A percentile compares a stretch with the other conserved stretches of the same genome.
Conservation (phyloP, 2,113 vertebrate genomes). For the Craseonycteris thonglongyai region DNA sequence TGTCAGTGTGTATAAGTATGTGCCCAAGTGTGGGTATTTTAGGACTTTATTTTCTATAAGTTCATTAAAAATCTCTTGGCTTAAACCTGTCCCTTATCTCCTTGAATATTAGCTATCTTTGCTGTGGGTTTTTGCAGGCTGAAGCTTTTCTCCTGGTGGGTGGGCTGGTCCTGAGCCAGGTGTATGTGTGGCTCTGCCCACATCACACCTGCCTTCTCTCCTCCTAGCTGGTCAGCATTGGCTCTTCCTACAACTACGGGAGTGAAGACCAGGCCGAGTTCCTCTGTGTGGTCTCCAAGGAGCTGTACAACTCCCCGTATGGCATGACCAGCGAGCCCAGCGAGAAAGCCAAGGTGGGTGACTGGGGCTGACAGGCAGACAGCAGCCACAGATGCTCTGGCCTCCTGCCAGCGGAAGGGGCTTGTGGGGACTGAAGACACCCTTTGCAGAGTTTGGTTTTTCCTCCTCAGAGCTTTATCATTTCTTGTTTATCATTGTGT, state of each 20-base stretch:
- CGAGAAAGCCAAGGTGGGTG: slow-evolving; percentile 96
- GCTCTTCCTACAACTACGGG: slow-evolving; percentile 99
- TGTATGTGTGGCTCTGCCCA: neutral
- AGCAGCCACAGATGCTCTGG: neutral
- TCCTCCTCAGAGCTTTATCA: neutral
- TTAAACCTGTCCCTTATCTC: neutral
- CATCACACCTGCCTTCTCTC: neutral
- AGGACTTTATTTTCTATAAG: neutral
- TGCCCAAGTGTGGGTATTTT: fast-evolving
- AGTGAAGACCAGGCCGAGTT: slow-evolving; percentile 99
- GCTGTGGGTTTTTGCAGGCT: neutral
- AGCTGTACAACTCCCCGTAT: slow-evolving; percentile 94
- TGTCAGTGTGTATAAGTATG: neutral
- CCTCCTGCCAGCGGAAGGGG: neutral
- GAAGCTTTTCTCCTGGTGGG: neutral
- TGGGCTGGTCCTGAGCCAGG: neutral
- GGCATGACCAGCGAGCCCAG: slow-evolving; percentile 94
- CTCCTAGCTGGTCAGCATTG: slow-evolving; percentile 94
- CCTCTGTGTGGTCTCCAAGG: slow-evolving; percentile 98
- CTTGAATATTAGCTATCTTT: neutral
- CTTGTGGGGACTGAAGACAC: fast-evolving
- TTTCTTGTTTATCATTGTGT: neutral
- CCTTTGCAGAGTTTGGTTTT: neutral
- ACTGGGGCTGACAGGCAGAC: neutral
- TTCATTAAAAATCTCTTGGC: neutral